These are phyloP conservation scores for Capitulum mitella DNA, from an alignment of 2,888 invertebrate genomes.

Conservation along the genomic window DNA sequence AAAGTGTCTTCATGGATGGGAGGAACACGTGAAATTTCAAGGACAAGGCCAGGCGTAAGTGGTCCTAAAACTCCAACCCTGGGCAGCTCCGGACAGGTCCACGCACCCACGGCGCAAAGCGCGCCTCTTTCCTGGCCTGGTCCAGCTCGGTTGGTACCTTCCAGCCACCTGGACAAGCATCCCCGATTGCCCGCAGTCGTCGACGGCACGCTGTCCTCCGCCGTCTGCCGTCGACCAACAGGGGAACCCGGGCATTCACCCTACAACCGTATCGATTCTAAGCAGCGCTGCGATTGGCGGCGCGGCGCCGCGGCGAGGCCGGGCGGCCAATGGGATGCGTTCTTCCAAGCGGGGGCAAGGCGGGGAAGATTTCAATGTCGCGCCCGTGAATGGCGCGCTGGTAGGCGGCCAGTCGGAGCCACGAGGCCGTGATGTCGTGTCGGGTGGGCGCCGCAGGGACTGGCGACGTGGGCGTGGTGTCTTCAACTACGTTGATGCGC, in stretches of 20 bases:
- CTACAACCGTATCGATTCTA: conserved; percentile 14
- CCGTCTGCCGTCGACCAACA: not conserved
- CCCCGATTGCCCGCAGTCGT: not conserved
- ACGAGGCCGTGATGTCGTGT: not conserved
- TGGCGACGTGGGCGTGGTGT: conserved; percentile 21
- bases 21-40: not conserved
- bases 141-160: too few species aligned
- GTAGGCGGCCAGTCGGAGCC: not conserved
- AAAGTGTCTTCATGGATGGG: not conserved
- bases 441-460: not conserved
- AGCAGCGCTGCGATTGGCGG: not conserved
- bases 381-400: conserved; percentile 5
- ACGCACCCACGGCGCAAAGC: too few species aligned
- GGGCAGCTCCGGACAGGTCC: not conserved
- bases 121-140: too few species aligned
- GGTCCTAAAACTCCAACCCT: not conserved
- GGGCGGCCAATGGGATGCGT: not conserved
- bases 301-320: not conserved
- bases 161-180: too few species aligned
- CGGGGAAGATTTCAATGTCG: conserved; percentile 16
- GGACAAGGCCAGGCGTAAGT: not conserved
- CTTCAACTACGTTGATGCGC: conserved; percentile 24
- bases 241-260: conserved; percentile 22
- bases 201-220: not conserved
- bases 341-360: not conserved